Percentiles rank a stretch among this genome's conserved stretches.
phyloP scores from a whole-genome alignment of 2,888 invertebrate genomes.

The Sympetrum striolatum region DNA sequence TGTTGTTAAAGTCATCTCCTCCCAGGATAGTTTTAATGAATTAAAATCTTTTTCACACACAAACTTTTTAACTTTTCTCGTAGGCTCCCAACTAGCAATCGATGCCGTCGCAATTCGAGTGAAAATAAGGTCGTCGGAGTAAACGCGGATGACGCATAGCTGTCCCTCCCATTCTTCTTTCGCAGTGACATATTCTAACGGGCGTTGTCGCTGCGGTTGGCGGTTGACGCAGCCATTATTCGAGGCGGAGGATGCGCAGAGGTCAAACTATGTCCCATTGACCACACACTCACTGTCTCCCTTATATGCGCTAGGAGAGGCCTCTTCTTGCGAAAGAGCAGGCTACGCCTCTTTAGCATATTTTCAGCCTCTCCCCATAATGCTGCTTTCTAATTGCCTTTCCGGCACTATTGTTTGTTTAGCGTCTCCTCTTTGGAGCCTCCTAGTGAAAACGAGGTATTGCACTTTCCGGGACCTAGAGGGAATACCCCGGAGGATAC shows the following conservation, averaged over 20 bases:
- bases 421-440: not conserved
- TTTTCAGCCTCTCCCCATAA: not conserved
- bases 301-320: not conserved
- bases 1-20: no score
- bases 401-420: not conserved
- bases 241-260: not conserved
- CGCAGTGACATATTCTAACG: conserved; percentile 14
- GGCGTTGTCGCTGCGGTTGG: not conserved
- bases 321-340: not conserved
- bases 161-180: not conserved
- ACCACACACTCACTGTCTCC: conserved; percentile 3
- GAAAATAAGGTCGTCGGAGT: not conserved
- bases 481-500: no score
- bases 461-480: no score
- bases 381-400: not conserved
- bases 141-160: not conserved
- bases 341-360: not conserved
- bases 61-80: no score
- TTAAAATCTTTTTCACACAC: no score
- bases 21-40: no score
- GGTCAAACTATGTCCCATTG: conserved; percentile 33
- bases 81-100: not conserved
- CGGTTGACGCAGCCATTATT: not conserved
- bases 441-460: not conserved
- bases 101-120: not conserved